A percentile compares a stretch with the other conserved stretches of the same genome.
Evolutionary conservation across 1,140 invertebrate species (phyloP).

Genomic region (Coboldia fuscipes): DNA sequence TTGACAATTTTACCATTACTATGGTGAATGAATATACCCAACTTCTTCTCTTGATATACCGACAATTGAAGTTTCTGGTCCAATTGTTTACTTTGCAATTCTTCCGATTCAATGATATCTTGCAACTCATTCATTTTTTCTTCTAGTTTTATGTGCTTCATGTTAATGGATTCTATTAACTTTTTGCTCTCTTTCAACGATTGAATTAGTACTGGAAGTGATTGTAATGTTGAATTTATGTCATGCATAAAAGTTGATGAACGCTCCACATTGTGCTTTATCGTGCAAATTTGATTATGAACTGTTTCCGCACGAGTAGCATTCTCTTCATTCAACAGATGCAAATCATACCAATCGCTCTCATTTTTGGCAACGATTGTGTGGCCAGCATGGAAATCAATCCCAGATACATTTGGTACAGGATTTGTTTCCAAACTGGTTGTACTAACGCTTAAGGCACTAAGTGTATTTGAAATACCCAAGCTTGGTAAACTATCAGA

Average conservation of each 20-base stretch:
- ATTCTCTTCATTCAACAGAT: constrained; percentile 36
- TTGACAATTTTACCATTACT: too few relatives aligned
- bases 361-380: constrained; percentile 16
- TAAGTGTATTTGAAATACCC: too few relatives aligned
- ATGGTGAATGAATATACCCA: constrained; percentile 6
- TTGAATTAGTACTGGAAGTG: constrained; percentile 32
- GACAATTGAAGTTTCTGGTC: constrained; percentile 41
- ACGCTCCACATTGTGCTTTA: constrained; percentile 28
- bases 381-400: constrained; percentile 12
- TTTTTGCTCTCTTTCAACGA: constrained; percentile 20
- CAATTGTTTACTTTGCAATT: constrained; percentile 34
- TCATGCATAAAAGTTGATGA: constrained; percentile 28
- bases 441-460: too few relatives aligned
- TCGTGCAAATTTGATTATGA: constrained; percentile 27
- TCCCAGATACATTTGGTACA: constrained; percentile 14
- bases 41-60: constrained; percentile 39
- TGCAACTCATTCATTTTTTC: constrained; percentile 31
- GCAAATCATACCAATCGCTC: constrained; percentile 34
- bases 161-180: constrained; percentile 23
- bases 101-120: constrained; percentile 40
- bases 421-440: too few relatives aligned
- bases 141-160: constrained; percentile 37
- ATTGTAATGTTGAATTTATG: constrained; percentile 29
- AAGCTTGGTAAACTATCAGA: constrained; percentile 16
- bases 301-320: constrained; percentile 31